phyloP scores from a whole-genome alignment of 2,888 invertebrate species.

The Cyaniris semiargus region DNA sequence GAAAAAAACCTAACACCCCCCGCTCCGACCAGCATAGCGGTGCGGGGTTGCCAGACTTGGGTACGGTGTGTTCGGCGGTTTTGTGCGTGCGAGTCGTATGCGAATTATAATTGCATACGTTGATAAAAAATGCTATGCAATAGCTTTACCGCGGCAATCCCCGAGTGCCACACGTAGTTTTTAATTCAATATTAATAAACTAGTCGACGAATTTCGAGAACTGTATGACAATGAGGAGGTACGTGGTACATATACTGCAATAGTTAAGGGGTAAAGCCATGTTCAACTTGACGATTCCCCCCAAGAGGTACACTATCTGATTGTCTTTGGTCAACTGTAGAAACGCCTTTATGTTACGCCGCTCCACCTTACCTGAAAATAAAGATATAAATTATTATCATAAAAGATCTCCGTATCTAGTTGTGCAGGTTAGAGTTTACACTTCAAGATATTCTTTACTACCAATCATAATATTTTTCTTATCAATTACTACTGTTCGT shows the following conservation, averaged over 20 bases:
- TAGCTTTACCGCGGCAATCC: too few species aligned
- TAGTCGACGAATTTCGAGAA: conserved; percentile 69
- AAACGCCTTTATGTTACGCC: conserved; percentile 65
- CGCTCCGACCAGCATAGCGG: not conserved
- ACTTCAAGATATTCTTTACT: too few species aligned
- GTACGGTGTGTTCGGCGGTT: too few species aligned
- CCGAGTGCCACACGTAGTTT: too few species aligned
- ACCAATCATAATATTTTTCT: too few species aligned
- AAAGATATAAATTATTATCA: conserved; percentile 38
- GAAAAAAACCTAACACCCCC: too few species aligned
- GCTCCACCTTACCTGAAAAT: conserved; percentile 57
- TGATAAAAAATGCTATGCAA: too few species aligned
- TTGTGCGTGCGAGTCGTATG: too few species aligned
- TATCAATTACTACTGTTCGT: too few species aligned
- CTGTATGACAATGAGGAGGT: conserved; percentile 67
- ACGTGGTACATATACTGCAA: conserved; percentile 64
- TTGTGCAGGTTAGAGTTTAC: too few species aligned
- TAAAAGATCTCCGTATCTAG: not conserved
- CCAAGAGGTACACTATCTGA: conserved; percentile 61
- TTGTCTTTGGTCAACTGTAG: conserved; percentile 61
- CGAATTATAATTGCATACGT: too few species aligned
- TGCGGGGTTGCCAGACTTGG: too few species aligned
- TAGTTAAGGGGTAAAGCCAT: conserved; percentile 69
- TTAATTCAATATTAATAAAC: conserved; percentile 10
- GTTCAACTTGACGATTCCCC: conserved; percentile 61